phyloP scores from a whole-genome alignment of 2,888 invertebrate genomes.

The Amphipyra berbera region DNA sequence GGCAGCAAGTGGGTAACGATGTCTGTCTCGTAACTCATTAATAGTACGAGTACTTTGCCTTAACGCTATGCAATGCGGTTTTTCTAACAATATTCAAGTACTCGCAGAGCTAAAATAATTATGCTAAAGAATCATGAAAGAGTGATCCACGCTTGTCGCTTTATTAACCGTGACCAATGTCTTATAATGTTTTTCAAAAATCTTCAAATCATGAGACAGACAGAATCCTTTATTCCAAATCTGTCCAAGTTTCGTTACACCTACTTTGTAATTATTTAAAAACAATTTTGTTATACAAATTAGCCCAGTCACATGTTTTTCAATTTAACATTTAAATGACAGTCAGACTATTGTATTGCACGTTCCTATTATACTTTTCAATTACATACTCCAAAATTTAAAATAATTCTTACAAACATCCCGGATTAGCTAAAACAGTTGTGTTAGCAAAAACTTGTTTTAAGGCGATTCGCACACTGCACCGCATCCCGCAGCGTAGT shows the following conservation, averaged over 20 bases:
- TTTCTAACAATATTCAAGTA: constrained; percentile 41
- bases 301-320: constrained; percentile 21
- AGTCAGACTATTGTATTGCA: constrained; percentile 17
- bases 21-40: constrained; percentile 49
- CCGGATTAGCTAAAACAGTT: no score
- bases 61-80: constrained; percentile 23
- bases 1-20: constrained; percentile 46
- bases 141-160: constrained; percentile 11
- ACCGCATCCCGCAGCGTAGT: no score
- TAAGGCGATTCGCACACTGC: no score
- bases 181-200: constrained; percentile 35
- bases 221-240: constrained; percentile 12
- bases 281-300: constrained; percentile 32
- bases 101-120: constrained; percentile 21
- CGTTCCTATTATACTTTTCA: constrained; percentile 30
- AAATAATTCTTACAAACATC: no score
- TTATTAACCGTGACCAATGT: constrained; percentile 39
- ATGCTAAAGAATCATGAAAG: constrained; percentile 25
- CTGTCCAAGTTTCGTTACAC: constrained; percentile 21
- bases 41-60: constrained; percentile 18
- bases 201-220: background rate
- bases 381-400: background rate
- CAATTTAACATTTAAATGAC: constrained; percentile 15
- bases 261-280: constrained; percentile 23
- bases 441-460: no score